Evolutionary conservation across 1,140 invertebrate genomes (phyloP), one percentile per base, ranked within the genome.

Genomic region (Lepidurus packardi): DNA sequence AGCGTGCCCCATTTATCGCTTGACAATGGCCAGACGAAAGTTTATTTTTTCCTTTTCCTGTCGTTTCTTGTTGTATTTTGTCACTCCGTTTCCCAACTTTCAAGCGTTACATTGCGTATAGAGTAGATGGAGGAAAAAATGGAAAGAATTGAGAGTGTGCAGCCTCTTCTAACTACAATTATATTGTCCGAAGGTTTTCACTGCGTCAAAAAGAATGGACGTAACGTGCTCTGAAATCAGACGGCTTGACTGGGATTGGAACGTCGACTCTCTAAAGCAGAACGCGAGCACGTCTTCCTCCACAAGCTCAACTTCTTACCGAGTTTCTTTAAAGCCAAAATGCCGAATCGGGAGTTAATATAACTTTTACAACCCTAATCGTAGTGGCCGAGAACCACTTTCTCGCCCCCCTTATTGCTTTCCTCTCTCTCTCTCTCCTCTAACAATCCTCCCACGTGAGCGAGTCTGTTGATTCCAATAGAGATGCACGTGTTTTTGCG

Each of bases 1-100:
- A 16, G 16, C 53, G 13, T 65, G 53, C n/a, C 53, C 53, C 53
- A 65, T 65, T 65, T 65, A 65, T 65, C 53, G 53, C 53, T 65
- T 65, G 53, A 47, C 16, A 7, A 11, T 16, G 1, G 45, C 45
- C 21, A 65, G 21, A n/a, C 16, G 53, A 65, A 65, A 65, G 53
- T n/a, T 16, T 5, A 7, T 65, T 65, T 9, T 65, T 65, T 65
- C 9, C 47, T 65, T 65, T 11, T 7, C 8, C 21, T 65, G 34
- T 34, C 34, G 34, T 34, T 34, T 34, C 34, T 34, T 4, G 34
- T 34, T 34, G 3, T 34, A 34, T 34, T 34, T 34, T 34, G 2
- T 34, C 3, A 34, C 34, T 34, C 34, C 34, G 34, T 65, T 65
- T 65, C 3, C 53, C 16, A 0, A 65, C 53, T 65, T 65, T 65